Conservation (phyloP, 2,888 invertebrate species). For the Smittia sp. region DNA sequence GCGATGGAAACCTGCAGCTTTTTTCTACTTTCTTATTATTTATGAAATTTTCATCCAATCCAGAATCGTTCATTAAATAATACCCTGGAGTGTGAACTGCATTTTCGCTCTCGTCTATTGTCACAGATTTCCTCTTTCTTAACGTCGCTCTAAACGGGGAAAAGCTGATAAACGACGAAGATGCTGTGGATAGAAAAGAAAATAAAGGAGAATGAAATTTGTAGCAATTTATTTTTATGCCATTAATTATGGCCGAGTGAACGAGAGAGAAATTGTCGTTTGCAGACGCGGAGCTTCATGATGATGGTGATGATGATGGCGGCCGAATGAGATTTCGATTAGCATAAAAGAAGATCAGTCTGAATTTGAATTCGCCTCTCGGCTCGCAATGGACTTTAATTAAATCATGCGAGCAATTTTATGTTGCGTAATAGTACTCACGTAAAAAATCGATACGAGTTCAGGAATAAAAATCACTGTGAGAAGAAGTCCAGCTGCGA, state of each 20-base stretch:
- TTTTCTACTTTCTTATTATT: slow-evolving; percentile 1
- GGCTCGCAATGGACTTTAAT: slow-evolving; percentile 21
- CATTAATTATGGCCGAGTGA: slow-evolving; percentile 31
- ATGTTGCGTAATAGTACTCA: neutral
- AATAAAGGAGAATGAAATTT: slow-evolving; percentile 24
- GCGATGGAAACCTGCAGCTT: slow-evolving; percentile 12
- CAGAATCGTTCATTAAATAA: slow-evolving; percentile 35
- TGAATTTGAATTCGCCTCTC: neutral
- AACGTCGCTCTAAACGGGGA: neutral
- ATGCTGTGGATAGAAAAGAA: slow-evolving; percentile 23
- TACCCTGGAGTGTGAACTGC: slow-evolving; percentile 38
- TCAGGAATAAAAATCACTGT: slow-evolving; percentile 29
- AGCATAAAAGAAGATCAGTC: slow-evolving; percentile 4
- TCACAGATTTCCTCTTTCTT: neutral
- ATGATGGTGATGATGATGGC: neutral
- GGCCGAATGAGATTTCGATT: slow-evolving; percentile 1
- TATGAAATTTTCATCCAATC: slow-evolving; percentile 34
- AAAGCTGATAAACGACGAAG: neutral
- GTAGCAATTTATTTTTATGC: slow-evolving; percentile 40
- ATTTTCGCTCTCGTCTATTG: slow-evolving; percentile 25
- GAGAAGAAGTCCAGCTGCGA: slow-evolving; percentile 19
- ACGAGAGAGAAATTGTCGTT: slow-evolving; percentile 33
- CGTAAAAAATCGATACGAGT: slow-evolving; percentile 11
- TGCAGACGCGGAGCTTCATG: slow-evolving; percentile 12
- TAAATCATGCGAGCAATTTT: slow-evolving; percentile 32